A percentile compares a stretch with the other conserved stretches of the same genome.
Evolutionary conservation across 92 coral and sea anemone species (phyloP).

Genomic region (Actinostola sp.): DNA sequence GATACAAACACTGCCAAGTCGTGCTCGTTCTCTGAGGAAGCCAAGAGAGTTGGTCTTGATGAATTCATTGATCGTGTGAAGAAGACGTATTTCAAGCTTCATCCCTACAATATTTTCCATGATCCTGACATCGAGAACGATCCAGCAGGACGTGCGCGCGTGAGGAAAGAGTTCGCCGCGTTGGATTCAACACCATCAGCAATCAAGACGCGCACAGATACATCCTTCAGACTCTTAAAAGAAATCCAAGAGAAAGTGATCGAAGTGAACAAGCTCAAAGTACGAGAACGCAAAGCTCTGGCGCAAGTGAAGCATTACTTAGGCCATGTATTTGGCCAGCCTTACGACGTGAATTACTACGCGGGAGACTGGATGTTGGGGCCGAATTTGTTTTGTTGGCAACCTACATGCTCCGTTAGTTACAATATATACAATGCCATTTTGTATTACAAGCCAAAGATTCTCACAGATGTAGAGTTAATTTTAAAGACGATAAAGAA

Average conservation of each 20-base stretch:
- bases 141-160: conserved; percentile 16
- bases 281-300: conserved; percentile 86
- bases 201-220: conserved; percentile 78
- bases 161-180: conserved; percentile 49
- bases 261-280: conserved; percentile 52
- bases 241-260: conserved; percentile 49
- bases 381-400: conserved; percentile 94
- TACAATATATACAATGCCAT: conserved; percentile 62
- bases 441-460: conserved; percentile 52
- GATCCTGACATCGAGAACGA: conserved; percentile 60
- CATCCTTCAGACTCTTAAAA: conserved; percentile 55
- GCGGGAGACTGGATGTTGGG: conserved; percentile 98
- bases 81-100: conserved; percentile 54
- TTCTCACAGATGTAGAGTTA: conserved; percentile 49
- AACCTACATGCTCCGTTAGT: conserved; percentile 73
- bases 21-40: conserved; percentile 74
- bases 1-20: not conserved
- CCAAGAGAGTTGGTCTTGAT: conserved; percentile 61
- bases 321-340: conserved; percentile 81
- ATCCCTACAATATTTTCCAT: conserved; percentile 52
- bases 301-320: conserved; percentile 82
- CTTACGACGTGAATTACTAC: conserved; percentile 85
- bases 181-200: conserved; percentile 72
- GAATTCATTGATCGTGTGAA: conserved; percentile 66
- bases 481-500: conserved; percentile 52